Evolutionary conservation across 2,888 invertebrate genomes (phyloP).

Genomic region (Labia minor): DNA sequence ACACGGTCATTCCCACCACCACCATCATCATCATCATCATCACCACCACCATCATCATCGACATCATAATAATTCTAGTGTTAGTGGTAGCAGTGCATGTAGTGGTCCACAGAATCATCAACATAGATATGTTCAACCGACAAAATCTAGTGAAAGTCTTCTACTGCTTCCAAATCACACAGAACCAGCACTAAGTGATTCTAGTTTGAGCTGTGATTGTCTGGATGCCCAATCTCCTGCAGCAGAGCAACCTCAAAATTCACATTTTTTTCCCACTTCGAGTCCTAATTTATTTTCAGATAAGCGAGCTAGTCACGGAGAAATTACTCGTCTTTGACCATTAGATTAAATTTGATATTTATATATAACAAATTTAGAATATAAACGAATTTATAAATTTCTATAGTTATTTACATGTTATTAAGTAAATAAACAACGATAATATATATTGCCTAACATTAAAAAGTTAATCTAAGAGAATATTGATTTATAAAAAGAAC

Average conservation of each 20-base stretch:
- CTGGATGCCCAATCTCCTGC: conserved; percentile 36
- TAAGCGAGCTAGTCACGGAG: conserved; percentile 1
- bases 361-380: not conserved
- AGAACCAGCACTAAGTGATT: conserved; percentile 48
- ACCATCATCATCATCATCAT: conserved; percentile 16
- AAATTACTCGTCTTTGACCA: not conserved
- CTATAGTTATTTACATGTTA: too few species aligned
- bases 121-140: conserved; percentile 49
- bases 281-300: conserved; percentile 18
- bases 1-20: conserved; percentile 20
- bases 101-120: conserved; percentile 22
- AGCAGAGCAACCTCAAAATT: conserved; percentile 14
- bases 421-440: too few species aligned
- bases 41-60: conserved; percentile 14
- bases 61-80: not conserved
- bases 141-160: conserved; percentile 72
- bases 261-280: conserved; percentile 21
- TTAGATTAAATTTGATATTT: not conserved
- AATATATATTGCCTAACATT: too few species aligned
- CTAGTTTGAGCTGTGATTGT: conserved; percentile 62
- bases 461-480: too few species aligned
- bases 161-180: conserved; percentile 53
- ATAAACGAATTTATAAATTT: too few species aligned
- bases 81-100: not conserved
- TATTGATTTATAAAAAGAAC: too few species aligned